Conservation (phyloP, 2,888 invertebrate species). For the Cylloceria caligata region DNA sequence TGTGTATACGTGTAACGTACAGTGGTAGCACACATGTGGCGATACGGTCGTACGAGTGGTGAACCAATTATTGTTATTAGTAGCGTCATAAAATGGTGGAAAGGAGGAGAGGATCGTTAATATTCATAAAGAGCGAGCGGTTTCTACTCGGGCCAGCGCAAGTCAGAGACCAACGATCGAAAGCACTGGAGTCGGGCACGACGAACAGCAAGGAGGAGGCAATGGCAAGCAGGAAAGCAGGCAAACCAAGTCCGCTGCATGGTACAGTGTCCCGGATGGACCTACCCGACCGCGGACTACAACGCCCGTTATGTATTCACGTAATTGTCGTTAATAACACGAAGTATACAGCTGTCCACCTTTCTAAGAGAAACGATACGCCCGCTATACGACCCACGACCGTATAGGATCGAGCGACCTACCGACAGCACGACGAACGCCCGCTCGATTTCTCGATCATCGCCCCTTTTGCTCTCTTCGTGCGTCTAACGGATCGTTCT, state of each 20-base stretch:
- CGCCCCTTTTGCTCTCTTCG: conserved; percentile 19
- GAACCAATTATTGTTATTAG: conserved; percentile 76
- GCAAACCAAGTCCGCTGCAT: conserved; percentile 15
- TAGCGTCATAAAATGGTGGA: conserved; percentile 65
- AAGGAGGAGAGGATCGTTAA: conserved; percentile 69
- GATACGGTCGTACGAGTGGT: conserved; percentile 61
- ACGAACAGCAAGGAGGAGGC: conserved; percentile 35
- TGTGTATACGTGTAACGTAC: conserved; percentile 12
- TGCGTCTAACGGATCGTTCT: conserved; percentile 24
- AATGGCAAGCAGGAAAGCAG: conserved; percentile 27
- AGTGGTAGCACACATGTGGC: conserved; percentile 43
- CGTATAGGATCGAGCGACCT: conserved; percentile 42
- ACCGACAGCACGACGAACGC: conserved; percentile 26
- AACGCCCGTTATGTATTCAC: conserved; percentile 64
- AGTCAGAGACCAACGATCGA: conserved; percentile 41
- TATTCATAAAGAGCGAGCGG: conserved; percentile 73
- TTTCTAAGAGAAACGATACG: conserved; percentile 63
- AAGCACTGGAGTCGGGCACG: conserved; percentile 32
- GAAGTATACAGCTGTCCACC: conserved; percentile 64
- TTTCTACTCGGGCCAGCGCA: conserved; percentile 43
- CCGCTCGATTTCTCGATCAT: conserved; percentile 40
- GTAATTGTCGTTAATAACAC: conserved; percentile 68
- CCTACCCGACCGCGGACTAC: conserved; percentile 41
- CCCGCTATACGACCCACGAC: conserved; percentile 48
- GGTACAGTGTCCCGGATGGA: conserved; percentile 40